Evolutionary conservation across 2,797 vertebrate species (phyloP).

Genomic region (Eurystomus glaucurus): DNA sequence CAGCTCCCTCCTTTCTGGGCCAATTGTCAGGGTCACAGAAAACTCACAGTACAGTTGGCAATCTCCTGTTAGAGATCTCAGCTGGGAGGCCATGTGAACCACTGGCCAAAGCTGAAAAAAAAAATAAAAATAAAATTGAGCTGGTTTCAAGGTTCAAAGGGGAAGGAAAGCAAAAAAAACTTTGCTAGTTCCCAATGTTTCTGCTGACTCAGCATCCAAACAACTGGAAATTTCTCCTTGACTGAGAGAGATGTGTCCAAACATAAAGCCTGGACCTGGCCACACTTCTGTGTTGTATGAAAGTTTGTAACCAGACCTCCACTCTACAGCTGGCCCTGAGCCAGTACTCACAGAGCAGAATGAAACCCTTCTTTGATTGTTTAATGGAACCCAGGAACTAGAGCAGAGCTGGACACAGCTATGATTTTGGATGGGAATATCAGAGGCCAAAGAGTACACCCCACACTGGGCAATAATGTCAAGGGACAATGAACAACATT

Average conservation of each 20-base stretch:
- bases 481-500: neutral
- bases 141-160: neutral
- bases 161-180: neutral
- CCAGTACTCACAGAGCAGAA: slow-evolving; percentile 35
- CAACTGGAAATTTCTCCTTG: slow-evolving; percentile 55
- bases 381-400: slow-evolving; percentile 15
- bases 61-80: neutral
- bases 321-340: neutral
- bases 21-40: slow-evolving; percentile 32
- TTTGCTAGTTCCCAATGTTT: neutral
- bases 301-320: slow-evolving; percentile 33
- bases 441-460: neutral
- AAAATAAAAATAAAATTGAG: neutral
- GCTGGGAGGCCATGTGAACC: neutral
- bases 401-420: neutral
- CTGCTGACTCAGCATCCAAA: slow-evolving; percentile 56
- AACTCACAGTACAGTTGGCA: slow-evolving; percentile 4
- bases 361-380: slow-evolving; percentile 38
- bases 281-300: neutral
- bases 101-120: neutral
- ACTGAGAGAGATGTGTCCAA: neutral
- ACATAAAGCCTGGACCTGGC: slow-evolving; percentile 27
- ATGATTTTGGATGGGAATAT: neutral
- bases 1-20: slow-evolving; percentile 23
- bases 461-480: neutral